A percentile compares a stretch with the other conserved stretches of the same genome.
Conservation (phyloP, 2,888 invertebrate species). For the Pterostichus niger region DNA sequence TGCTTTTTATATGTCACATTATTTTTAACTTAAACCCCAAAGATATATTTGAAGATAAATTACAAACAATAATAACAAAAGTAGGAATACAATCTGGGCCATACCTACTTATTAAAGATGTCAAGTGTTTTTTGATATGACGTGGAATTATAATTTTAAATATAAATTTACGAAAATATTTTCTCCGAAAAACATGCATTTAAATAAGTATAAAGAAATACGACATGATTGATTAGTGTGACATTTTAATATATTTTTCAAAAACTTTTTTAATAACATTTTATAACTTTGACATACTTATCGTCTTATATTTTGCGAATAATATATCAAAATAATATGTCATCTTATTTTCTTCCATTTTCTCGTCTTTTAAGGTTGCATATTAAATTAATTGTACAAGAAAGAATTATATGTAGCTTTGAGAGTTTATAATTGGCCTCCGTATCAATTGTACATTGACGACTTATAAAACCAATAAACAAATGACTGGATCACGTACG, state of each 20-base stretch:
- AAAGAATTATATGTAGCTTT: too few species aligned
- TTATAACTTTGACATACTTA: too few species aligned
- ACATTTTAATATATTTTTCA: not conserved
- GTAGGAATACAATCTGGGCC: not conserved
- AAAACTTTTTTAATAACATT: too few species aligned
- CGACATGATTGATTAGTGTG: not conserved
- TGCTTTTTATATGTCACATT: constrained; percentile 5
- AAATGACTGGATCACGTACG: not conserved
- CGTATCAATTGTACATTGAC: too few species aligned
- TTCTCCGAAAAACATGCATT: not conserved
- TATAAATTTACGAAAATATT: not conserved
- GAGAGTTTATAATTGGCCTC: too few species aligned
- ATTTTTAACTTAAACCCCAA: not conserved
- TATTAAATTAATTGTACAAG: too few species aligned
- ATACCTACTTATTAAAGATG: constrained; percentile 2
- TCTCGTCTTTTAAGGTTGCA: too few species aligned
- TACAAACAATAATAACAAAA: constrained; percentile 5
- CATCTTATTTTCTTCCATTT: too few species aligned
- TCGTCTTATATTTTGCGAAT: too few species aligned
- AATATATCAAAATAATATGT: too few species aligned
- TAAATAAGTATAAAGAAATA: not conserved
- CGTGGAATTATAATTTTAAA: not conserved
- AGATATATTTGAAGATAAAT: constrained; percentile 13
- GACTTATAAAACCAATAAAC: not conserved
- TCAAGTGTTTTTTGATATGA: constrained; percentile 16